Evolutionary conservation across 1,140 invertebrate genomes (phyloP), one percentile per base, ranked within the genome.

Genomic region (Anthonomus grandis): DNA sequence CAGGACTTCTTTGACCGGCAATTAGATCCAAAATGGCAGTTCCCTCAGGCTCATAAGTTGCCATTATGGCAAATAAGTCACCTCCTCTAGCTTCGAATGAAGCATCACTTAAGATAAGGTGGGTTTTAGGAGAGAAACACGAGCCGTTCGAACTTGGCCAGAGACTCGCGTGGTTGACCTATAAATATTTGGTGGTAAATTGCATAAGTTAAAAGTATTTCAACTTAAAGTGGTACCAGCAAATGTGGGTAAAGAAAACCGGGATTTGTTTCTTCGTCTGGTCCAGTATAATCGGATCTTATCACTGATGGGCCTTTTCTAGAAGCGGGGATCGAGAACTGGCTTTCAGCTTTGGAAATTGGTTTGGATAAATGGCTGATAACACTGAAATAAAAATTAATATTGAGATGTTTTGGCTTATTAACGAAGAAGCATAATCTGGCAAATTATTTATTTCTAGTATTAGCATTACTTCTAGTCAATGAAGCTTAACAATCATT

Each of bases 61-160:
- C 84, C 84, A 97, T 86, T 9, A 97, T 79, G 0, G 91, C 91
- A 51, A 97, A 74, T 10, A 96, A 82, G 76, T 97, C 94, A 4
- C 91, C 92, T 0, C 90, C 93, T 52, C 86, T 85, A 4, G 89
- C 89, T 74, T 97, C 90, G 57, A 93, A 81, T 1, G 85, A 86
- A 6, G 93, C 78, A 9, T 85, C 84, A 44, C 87, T 83, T 25
- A 92, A 69, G 2, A 86, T 65, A 4, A 73, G 61, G 37, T 73
- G 70, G 5, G 62, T 66, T 38, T 62, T 66, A 2, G 62, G 61
- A 12, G 37, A 25, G 24, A 65, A 62, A 36, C 64, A 65, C 0
- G 56, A 60, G 1, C 22, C 13, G 4, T 17, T 15, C n/a, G 72
- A 67, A 9, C 70, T 66, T 18, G 76, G 76, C 59, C 65, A 65